Conservation (phyloP, 2,888 invertebrate species). For the Nomada ferruginata region DNA sequence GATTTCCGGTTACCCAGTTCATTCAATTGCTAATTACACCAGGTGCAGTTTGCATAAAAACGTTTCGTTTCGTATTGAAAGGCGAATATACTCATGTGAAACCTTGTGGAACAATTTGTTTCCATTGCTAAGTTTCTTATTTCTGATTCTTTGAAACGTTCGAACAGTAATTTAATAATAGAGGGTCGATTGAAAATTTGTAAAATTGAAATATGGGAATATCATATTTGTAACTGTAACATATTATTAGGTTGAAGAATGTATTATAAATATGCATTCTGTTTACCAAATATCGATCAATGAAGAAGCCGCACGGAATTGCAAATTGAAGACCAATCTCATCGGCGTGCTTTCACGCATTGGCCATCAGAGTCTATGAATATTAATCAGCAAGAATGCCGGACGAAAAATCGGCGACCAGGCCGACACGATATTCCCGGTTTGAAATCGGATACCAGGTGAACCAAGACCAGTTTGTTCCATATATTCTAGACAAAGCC, state of each 20-base stretch:
- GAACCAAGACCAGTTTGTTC: background rate
- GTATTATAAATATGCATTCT: background rate
- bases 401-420: constrained; percentile 10
- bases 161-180: background rate
- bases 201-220: too few species aligned
- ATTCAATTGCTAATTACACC: constrained; percentile 13
- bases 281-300: background rate
- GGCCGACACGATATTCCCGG: background rate
- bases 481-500: background rate
- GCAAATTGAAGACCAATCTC: constrained; percentile 48
- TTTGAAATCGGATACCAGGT: constrained; percentile 26
- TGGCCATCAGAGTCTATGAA: constrained; percentile 56
- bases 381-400: constrained; percentile 53
- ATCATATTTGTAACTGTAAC: background rate
- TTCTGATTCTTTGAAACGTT: background rate
- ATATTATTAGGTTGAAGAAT: background rate
- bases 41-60: background rate
- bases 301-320: constrained; percentile 30
- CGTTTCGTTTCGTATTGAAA: background rate
- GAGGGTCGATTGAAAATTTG: background rate
- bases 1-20: constrained; percentile 22
- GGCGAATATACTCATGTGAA: background rate
- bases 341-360: constrained; percentile 47
- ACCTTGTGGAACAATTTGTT: background rate
- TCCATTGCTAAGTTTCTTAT: too few species aligned